Base-by-base conservation (phyloP, 2,113 vertebrate species). In the Peromyscus californicus region DNA sequence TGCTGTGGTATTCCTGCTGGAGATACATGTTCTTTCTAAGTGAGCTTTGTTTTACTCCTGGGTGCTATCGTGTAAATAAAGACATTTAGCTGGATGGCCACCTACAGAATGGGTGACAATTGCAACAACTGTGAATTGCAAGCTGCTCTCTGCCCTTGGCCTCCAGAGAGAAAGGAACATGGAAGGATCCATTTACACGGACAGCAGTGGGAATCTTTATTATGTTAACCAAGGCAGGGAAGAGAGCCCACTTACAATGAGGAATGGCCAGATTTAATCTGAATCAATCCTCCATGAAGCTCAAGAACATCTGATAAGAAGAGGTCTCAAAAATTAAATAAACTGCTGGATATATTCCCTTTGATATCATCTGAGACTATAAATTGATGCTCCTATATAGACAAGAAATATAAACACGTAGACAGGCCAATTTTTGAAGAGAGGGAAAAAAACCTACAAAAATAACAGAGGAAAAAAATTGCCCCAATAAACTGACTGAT, bases 301-400 rank as follows among this genome's bases (percentile, higher is more conserved):
- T 93, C 90, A 91, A 93, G 88, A 59, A 89, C 95, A 95, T 97
- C 48, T 86, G 90, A 97, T 98, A 98, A 97, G 98, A 98, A 48
- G 54, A 16, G 82, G 70, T 80, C 91, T 93, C 45, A 88, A 88
- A 85, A 94, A 96, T 86, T 54, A 89, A 97, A 96, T 82, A 90
- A 83, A 95, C 39, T 89, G 72, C 87, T 92, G 89, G 96, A 91
- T 91, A n/a, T 29, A 95, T 94, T 96, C 51, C 65, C 42, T 85
- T 95, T 76, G 89, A 96, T 97, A 93, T 5, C 4, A 98, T 97
- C 57, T 65, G 65, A 93, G 51, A 61, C 75, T n/a, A 86, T 79
- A 96, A 96, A 97, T 90, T 96, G 80, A 85, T 91, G 29, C 33
- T 90, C 89, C 22, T 70, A 96, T 59, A 12, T 13, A 39, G 48